Base-by-base conservation (phyloP, 1,140 invertebrate genomes). In the Leptinotarsa texana region DNA sequence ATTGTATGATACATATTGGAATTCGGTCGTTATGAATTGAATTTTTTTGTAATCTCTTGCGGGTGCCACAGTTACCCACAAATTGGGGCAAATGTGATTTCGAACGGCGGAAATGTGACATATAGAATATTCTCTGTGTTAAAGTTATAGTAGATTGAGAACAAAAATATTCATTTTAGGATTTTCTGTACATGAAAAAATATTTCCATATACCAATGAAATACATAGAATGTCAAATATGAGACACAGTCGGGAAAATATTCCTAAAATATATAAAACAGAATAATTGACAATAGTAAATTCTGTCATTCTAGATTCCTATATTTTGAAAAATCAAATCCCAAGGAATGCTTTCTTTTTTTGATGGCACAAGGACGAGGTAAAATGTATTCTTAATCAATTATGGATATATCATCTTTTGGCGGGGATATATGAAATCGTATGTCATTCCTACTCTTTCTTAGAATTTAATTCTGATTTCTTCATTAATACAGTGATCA, bases 141-240 rank as follows among this genome's bases (percentile, higher is more conserved):
- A 11, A 65, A 65, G 13, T 57, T 27, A 65, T 65, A 1, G 27
- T 27, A 27, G 63, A 13, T 65, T 65, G 63, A 22, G 63, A 22
- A 24, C 24, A 22, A 21, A 65, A 65, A 21, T 65, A 22, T 65
- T 65, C 21, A 21, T 13, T 22, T 24, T 65, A 22, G 13, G 49
- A 51, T 51, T 65, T 65, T 65, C 63, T 65, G 18, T 27, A 13
- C 24, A 22, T 22, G 22, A 65, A 65, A 11, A 24, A 22, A 22
- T 13, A 22, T 65, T 17, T 65, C 1, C 13, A 13, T 18, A 22
- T 65, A 65, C 13, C 13, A 65, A 63, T 63, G 63, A 63, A 63
- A 63, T 63, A 63, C 63, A 63, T 63, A 63, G 22, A 65, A 65
- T 65, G 21, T 65, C 18, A 65, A 22, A 65, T 21, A 65, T 65